Conservation (phyloP, 1,140 invertebrate genomes). For the Tigriopus japonicus region DNA sequence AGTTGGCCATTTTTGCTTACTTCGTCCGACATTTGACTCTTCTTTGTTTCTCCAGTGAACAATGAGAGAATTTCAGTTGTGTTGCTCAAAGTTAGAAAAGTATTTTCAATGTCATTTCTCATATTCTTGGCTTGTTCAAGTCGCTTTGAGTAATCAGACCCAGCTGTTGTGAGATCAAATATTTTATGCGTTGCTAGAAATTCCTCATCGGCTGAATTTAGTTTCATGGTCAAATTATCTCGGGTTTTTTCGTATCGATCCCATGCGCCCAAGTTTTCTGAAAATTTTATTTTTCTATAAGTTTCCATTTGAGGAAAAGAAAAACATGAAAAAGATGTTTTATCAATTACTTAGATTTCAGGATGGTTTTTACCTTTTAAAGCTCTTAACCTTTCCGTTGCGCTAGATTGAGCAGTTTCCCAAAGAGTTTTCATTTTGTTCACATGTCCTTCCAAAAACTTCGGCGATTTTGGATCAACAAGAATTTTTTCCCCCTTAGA, state of each 20-base stretch:
- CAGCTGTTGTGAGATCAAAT: not conserved
- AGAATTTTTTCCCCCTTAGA: conserved; percentile 4
- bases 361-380: not conserved
- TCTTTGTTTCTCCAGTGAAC: conserved; percentile 1
- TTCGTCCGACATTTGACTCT: not conserved
- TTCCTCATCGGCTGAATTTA: conserved; percentile 8
- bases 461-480: conserved; percentile 1
- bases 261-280: conserved; percentile 11
- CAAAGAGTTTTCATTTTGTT: not conserved
- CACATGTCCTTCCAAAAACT: conserved; percentile 1
- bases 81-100: not conserved
- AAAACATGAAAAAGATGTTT: too few species aligned
- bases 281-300: too few species aligned
- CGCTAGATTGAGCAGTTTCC: not conserved
- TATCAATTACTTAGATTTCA: too few species aligned
- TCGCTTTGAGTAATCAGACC: not conserved
- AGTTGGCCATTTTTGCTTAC: not conserved
- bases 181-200: conserved; percentile 2
- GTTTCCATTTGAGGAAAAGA: too few species aligned
- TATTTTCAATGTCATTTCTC: conserved; percentile 11
- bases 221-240: not conserved
- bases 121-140: not conserved
- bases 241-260: conserved; percentile 9
- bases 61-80: conserved; percentile 3
- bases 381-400: not conserved